A percentile compares a stretch with the other conserved stretches of the same genome.
Evolutionary conservation across 2,888 invertebrate species (phyloP).

Genomic region (Adelphocoris suturalis): DNA sequence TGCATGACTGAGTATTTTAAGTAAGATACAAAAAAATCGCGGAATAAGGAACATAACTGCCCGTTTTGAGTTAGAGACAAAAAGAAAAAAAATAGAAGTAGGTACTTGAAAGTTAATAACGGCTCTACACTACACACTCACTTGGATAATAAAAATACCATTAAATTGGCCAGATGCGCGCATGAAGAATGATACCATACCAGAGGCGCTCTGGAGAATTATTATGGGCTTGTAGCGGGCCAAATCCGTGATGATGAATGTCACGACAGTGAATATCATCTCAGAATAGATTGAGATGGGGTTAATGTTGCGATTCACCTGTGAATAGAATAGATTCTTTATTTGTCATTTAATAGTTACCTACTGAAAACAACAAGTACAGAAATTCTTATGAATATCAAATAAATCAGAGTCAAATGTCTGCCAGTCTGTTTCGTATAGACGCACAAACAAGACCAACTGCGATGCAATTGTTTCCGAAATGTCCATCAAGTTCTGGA

Average conservation of each 20-base stretch:
- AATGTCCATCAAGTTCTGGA: too few relatives aligned
- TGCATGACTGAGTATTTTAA: too few relatives aligned
- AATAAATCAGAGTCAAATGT: too few relatives aligned
- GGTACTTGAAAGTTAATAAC: too few relatives aligned
- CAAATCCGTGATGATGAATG: conserved; percentile 92
- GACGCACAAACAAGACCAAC: too few relatives aligned
- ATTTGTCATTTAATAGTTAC: background rate
- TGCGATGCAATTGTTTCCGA: too few relatives aligned
- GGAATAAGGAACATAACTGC: too few relatives aligned
- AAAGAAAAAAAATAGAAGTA: background rate
- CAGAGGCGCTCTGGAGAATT: conserved; percentile 87
- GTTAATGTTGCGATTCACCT: conserved; percentile 88
- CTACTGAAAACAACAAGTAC: too few relatives aligned
- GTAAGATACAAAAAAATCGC: too few relatives aligned
- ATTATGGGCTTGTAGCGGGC: conserved; percentile 92
- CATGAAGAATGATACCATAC: conserved; percentile 86
- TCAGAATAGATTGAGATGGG: conserved; percentile 93
- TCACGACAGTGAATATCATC: conserved; percentile 85
- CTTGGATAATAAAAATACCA: conserved; percentile 83
- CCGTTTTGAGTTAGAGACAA: too few relatives aligned
- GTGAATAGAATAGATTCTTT: conserved; percentile 73
- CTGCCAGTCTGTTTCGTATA: too few relatives aligned
- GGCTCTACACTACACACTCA: background rate
- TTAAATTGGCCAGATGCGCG: conserved; percentile 87
- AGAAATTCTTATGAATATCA: too few relatives aligned